These are phyloP conservation scores for Plodia interpunctella DNA, from an alignment of 1,140 invertebrate species.

Conservation along the genomic window DNA sequence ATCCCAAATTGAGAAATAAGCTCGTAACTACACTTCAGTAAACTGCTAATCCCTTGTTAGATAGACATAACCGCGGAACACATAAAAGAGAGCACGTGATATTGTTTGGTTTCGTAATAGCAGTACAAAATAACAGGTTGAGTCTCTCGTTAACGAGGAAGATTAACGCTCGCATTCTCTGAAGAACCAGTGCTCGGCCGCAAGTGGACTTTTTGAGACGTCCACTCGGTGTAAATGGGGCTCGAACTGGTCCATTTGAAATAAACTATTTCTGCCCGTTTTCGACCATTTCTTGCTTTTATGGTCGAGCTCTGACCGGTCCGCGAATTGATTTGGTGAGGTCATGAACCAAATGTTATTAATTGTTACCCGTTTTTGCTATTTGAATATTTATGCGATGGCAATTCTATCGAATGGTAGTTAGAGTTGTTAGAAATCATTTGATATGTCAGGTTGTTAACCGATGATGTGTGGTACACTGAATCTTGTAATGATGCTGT, in stretches of 20 bases:
- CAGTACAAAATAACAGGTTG: slow-evolving; percentile 46
- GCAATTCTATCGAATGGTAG: background rate
- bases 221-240: too few relatives aligned
- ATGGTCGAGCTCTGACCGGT: slow-evolving; percentile 15
- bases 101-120: slow-evolving; percentile 63
- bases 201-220: too few relatives aligned
- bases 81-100: slow-evolving; percentile 47
- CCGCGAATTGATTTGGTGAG: slow-evolving; percentile 3
- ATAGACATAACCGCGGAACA: slow-evolving; percentile 12
- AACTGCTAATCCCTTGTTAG: background rate
- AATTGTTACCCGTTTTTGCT: slow-evolving; percentile 1
- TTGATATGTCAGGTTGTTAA: too few relatives aligned
- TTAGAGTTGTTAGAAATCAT: too few relatives aligned
- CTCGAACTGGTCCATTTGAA: too few relatives aligned
- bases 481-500: too few relatives aligned
- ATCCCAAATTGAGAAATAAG: too few relatives aligned
- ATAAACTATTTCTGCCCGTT: too few relatives aligned
- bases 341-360: background rate
- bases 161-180: slow-evolving; percentile 29
- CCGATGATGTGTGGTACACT: too few relatives aligned
- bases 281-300: slow-evolving; percentile 16
- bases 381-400: background rate
- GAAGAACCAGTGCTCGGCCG: too few relatives aligned
- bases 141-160: slow-evolving; percentile 38
- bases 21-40: too few relatives aligned